Evolutionary conservation across 53 echinoderm and acorn worm genomes (phyloP), one percentile per base, ranked within the genome.

Genomic region (Paracentrotus lividus): DNA sequence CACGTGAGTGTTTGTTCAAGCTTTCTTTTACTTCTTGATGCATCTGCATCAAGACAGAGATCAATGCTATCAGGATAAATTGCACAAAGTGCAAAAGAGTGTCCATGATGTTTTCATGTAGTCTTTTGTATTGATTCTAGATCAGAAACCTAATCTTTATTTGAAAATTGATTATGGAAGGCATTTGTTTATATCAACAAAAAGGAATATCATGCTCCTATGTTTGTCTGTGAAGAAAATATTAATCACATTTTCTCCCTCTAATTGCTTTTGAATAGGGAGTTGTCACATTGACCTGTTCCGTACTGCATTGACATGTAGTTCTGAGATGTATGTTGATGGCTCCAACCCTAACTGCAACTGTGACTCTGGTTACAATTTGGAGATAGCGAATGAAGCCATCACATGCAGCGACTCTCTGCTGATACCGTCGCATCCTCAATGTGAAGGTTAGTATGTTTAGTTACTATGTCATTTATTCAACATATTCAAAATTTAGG

Each of bases 401-500:
- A 92, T 92, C 23, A 77, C 59, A 36, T 92, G 92, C 58, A 81
- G 23, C 23, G 81, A 92, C 43, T 42, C 54, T 24, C 55, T 92
- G 38, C 59, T 92, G 26, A 18, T 78, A 13, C 92, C 84, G 3
- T 3, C 38, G 42, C 92, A 92, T 92, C 92, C 92, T 16, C 92
- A 92, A 60, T 92, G 92, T 78, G 59, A 42, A 78, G 92, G 92
- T 92, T 15, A 34, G 92, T 91, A 7, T 64, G 31, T 29, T 64
- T 29, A 10, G 26, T 27, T 64, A 29, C 29, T 29, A 64, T 5
- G 31, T 31, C 27, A 24, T 59, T 64, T 10, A 27, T 64, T 64
- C 61, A 26, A 29, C 1, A 3, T 58, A 20, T 3, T 58, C 20
- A 58, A n/a, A 59, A 20, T 59, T 23, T 59, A 21, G 23, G 59